A percentile compares a stretch with the other conserved stretches of the same genome.
Evolutionary conservation across 2,797 vertebrate genomes (phyloP).

Genomic region (Carduelis carduelis): DNA sequence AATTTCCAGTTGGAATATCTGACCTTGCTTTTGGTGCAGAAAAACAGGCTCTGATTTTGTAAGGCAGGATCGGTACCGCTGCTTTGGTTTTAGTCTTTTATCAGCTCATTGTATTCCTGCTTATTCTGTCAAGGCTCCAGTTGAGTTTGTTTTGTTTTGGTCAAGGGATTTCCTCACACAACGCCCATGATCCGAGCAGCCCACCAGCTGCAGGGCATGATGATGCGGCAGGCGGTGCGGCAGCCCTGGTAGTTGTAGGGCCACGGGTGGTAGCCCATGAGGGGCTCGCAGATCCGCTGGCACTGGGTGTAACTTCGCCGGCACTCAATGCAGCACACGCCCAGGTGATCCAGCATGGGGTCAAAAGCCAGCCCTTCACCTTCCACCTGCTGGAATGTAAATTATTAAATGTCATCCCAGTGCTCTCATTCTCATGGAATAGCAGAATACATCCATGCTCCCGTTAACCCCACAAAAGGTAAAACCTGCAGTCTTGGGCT

Average conservation of each 20-base stretch:
- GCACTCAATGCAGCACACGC: slow-evolving; percentile 92
- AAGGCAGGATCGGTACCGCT: not conserved
- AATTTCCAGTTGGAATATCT: slow-evolving; percentile 14
- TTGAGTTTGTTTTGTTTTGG: not conserved
- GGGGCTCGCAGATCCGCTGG: slow-evolving; percentile 89
- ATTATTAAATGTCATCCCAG: not conserved
- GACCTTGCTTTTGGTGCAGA: not conserved
- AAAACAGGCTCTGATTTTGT: slow-evolving; percentile 18
- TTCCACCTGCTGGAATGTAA: slow-evolving; percentile 77
- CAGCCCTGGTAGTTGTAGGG: slow-evolving; percentile 92
- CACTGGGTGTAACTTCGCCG: slow-evolving; percentile 90
- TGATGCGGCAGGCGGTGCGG: slow-evolving; percentile 84
- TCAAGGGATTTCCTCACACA: slow-evolving; percentile 69
- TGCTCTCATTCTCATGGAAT: not conserved
- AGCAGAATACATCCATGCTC: not conserved
- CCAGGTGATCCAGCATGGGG: slow-evolving; percentile 91
- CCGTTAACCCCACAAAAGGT: not conserved
- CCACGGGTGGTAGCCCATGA: slow-evolving; percentile 86
- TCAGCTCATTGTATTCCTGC: not conserved
- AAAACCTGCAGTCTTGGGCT: not conserved
- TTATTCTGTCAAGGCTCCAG: not conserved
- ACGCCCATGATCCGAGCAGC: slow-evolving; percentile 89
- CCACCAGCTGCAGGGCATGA: slow-evolving; percentile 98
- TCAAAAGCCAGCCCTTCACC: slow-evolving; percentile 89
- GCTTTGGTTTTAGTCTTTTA: not conserved